Conservation (phyloP, 2,888 invertebrate genomes). For the Dioctria linearis region DNA sequence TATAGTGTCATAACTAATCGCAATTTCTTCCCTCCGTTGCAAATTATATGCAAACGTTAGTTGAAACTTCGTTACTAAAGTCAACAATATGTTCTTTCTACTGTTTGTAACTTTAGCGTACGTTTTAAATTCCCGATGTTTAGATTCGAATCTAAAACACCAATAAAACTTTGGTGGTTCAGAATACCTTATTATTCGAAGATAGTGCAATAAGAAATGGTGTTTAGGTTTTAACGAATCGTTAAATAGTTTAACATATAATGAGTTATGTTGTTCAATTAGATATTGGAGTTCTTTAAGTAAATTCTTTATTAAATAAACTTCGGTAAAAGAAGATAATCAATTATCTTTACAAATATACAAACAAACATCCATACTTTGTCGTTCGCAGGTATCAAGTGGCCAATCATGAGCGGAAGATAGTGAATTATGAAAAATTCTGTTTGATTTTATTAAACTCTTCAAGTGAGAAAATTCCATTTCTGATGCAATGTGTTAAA, state of each 20-base stretch:
- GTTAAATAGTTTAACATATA: background rate
- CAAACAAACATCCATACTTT: too few relatives aligned
- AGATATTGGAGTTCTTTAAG: too few relatives aligned
- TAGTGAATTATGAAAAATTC: too few relatives aligned
- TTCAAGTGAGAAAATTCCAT: too few relatives aligned
- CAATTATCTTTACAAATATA: too few relatives aligned
- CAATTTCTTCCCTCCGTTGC: background rate
- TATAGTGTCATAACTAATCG: background rate
- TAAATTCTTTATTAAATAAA: too few relatives aligned
- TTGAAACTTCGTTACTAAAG: conserved; percentile 1
- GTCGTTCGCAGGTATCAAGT: too few relatives aligned
- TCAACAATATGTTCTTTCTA: background rate
- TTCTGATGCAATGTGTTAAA: too few relatives aligned
- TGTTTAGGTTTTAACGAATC: background rate
- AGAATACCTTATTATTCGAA: background rate
- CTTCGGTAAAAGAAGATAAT: too few relatives aligned
- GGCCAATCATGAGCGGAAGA: too few relatives aligned
- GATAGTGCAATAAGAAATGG: background rate
- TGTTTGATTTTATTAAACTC: too few relatives aligned
- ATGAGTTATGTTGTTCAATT: background rate
- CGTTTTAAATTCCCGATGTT: conserved; percentile 9
- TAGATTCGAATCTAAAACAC: background rate
- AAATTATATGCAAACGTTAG: background rate
- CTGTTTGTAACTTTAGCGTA: conserved; percentile 9
- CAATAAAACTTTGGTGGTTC: background rate